A percentile compares a stretch with the other conserved stretches of the same genome.
These are phyloP conservation scores for Psylliodes chrysocephalus DNA, from an alignment of 2,888 invertebrate genomes.

Conservation along the genomic window DNA sequence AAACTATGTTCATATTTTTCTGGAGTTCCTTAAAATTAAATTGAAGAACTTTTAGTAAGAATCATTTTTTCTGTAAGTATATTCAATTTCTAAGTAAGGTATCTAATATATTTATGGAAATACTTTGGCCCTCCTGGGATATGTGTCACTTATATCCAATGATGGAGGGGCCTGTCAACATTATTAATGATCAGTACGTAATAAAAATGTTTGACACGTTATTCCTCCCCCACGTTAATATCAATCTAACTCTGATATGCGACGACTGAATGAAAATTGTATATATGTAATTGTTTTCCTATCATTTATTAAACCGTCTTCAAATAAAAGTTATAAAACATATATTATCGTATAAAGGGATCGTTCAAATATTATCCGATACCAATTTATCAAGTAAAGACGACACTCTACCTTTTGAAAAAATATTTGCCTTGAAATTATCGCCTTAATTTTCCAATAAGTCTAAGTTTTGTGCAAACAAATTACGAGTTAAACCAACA, in stretches of 20 bases:
- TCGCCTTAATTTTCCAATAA: slow-evolving; percentile 24
- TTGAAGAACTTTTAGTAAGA: too few relatives aligned
- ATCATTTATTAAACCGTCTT: neutral
- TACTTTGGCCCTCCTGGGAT: slow-evolving; percentile 28
- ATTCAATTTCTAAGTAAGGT: neutral
- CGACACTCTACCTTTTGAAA: neutral
- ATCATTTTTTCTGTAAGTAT: too few relatives aligned
- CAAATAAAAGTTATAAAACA: neutral
- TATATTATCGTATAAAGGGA: neutral
- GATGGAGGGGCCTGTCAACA: slow-evolving; percentile 42
- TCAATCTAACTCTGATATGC: slow-evolving; percentile 1
- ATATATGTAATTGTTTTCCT: slow-evolving; percentile 6
- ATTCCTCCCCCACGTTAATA: slow-evolving; percentile 15
- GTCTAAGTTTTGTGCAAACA: slow-evolving; percentile 44
- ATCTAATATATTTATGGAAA: slow-evolving; percentile 26
- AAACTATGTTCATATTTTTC: too few relatives aligned
- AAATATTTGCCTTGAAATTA: slow-evolving; percentile 37
- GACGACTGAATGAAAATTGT: neutral
- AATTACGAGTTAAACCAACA: slow-evolving; percentile 44
- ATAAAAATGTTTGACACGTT: slow-evolving; percentile 46
- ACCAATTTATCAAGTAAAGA: too few relatives aligned
- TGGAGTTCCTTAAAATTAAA: too few relatives aligned
- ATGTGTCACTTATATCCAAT: slow-evolving; percentile 42
- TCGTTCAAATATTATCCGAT: too few relatives aligned
- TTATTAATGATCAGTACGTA: slow-evolving; percentile 43